Percentiles rank a stretch among this genome's conserved stretches.
phyloP scores from a whole-genome alignment of 2,113 vertebrate species.

The Eclectus roratus region DNA sequence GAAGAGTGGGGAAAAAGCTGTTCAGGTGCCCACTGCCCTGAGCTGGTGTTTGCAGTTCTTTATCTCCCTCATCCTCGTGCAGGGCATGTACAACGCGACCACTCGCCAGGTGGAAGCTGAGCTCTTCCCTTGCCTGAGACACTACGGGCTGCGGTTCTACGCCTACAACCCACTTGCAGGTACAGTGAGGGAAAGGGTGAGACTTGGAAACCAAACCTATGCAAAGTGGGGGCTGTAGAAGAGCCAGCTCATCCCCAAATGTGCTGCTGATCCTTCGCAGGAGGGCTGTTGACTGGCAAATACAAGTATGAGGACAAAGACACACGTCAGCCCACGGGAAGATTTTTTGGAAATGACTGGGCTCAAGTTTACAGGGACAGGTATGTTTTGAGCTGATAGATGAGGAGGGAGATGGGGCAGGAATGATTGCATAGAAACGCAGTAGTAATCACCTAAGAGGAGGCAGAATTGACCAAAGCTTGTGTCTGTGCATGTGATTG shows the following conservation, averaged over 20 bases:
- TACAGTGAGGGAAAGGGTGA: conserved; percentile 19
- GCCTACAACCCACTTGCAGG: conserved; percentile 96
- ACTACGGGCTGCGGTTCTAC: conserved; percentile 86
- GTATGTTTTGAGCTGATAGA: conserved; percentile 75
- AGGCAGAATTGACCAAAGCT: neutral
- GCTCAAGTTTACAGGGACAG: conserved; percentile 85
- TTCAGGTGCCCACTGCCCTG: conserved; percentile 57
- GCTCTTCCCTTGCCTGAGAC: conserved; percentile 87
- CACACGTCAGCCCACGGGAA: conserved; percentile 72
- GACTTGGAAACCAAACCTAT: neutral
- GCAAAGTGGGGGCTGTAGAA: neutral
- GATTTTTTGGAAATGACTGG: conserved; percentile 92
- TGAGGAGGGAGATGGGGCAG: neutral
- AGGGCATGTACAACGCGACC: conserved; percentile 98
- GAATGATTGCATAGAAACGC: neutral
- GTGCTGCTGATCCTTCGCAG: conserved; percentile 56
- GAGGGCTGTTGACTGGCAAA: conserved; percentile 90
- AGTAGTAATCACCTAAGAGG: neutral
- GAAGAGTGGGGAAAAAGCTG: neutral
- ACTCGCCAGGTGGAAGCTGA: conserved; percentile 90
- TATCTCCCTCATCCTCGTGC: neutral
- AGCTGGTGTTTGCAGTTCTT: conserved; percentile 19
- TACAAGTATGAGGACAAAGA: conserved; percentile 91
- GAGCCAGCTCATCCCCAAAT: neutral
- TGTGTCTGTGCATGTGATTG: accelerated